phyloP scores from a whole-genome alignment of 2,797 vertebrate species.

The Vireo griseus region DNA sequence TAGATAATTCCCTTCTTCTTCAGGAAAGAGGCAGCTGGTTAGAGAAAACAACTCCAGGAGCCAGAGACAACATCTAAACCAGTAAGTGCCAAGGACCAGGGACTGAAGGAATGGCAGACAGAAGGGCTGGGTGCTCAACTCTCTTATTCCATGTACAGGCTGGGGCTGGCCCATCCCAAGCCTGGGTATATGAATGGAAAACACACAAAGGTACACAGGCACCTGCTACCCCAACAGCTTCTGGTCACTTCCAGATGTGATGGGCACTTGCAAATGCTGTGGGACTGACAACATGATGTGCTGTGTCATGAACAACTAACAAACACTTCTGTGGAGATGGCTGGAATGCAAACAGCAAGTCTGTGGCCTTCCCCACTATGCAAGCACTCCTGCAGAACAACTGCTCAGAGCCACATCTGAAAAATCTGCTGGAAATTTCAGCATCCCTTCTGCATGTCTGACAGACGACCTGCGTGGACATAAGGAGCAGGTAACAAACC shows the following conservation, averaged over 20 bases:
- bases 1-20: not conserved
- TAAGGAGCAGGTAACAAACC: not conserved
- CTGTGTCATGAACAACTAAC: constrained; percentile 41
- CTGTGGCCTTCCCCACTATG: not conserved
- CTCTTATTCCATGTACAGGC: fast-evolving
- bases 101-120: not conserved
- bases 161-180: not conserved
- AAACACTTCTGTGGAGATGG: constrained; percentile 27
- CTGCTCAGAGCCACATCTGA: not conserved
- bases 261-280: not conserved
- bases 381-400: not conserved
- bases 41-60: not conserved
- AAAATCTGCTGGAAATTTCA: not conserved
- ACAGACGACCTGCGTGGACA: not conserved
- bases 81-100: fast-evolving
- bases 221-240: not conserved
- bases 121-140: fast-evolving
- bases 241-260: constrained; percentile 52
- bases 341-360: not conserved
- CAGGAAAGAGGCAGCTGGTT: not conserved
- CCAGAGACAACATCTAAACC: not conserved
- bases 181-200: not conserved
- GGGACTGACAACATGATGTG: constrained; percentile 25
- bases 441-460: not conserved
- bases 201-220: not conserved